Conservation (phyloP, 2,113 vertebrate genomes). For the Epinephelus lanceolatus region DNA sequence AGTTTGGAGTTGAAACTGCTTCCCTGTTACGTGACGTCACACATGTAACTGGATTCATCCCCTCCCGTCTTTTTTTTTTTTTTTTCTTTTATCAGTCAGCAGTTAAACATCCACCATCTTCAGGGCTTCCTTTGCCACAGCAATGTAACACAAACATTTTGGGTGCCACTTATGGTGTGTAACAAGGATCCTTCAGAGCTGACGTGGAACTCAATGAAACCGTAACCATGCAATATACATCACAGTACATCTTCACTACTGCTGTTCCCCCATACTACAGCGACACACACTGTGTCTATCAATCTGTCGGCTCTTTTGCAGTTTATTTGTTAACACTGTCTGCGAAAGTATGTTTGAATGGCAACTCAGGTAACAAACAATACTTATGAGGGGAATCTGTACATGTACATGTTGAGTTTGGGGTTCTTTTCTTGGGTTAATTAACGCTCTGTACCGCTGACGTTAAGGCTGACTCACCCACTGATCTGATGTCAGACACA, state of each 20-base stretch:
- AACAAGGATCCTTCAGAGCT: constrained; percentile 31
- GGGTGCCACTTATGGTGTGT: constrained; percentile 18
- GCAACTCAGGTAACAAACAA: constrained; percentile 81
- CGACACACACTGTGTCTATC: constrained; percentile 59
- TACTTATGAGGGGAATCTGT: constrained; percentile 43
- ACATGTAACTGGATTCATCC: constrained; percentile 8
- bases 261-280: constrained; percentile 33
- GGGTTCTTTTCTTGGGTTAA: constrained; percentile 33
- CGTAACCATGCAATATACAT: constrained; percentile 49
- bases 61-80: neutral
- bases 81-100: neutral
- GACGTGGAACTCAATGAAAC: constrained; percentile 8
- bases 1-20: constrained; percentile 20
- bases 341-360: constrained; percentile 70
- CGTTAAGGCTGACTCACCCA: constrained; percentile 8
- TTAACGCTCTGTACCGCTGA: constrained; percentile 19
- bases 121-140: constrained; percentile 39
- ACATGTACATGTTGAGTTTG: constrained; percentile 32
- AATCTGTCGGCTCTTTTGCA: constrained; percentile 62
- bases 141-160: constrained; percentile 18
- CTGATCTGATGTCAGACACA: constrained; percentile 44
- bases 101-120: neutral
- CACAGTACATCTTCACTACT: constrained; percentile 49
- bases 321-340: constrained; percentile 65
- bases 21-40: neutral